phyloP scores from a whole-genome alignment of 1,140 invertebrate genomes.

The Panagrolaimus sp. region DNA sequence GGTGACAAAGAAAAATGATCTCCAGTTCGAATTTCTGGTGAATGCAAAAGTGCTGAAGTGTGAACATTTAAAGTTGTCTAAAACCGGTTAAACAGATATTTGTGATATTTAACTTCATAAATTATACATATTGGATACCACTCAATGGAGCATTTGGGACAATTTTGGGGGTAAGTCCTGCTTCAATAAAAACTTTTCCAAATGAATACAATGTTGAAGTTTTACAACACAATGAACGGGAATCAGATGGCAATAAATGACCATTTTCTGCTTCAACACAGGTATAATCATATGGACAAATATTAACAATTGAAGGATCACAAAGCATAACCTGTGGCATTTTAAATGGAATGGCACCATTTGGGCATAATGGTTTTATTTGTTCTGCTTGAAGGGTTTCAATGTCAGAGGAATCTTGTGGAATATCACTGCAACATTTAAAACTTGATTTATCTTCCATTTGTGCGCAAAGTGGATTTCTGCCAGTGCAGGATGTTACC shows the following conservation, averaged over 20 bases:
- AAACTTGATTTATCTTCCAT: constrained; percentile 19
- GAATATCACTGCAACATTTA: constrained; percentile 39
- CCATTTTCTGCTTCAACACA: constrained; percentile 42
- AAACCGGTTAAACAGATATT: neutral
- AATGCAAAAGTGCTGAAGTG: constrained; percentile 36
- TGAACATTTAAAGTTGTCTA: constrained; percentile 41
- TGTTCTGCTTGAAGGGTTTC: constrained; percentile 21
- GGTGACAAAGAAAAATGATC: constrained; percentile 14
- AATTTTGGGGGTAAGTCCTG: constrained; percentile 31
- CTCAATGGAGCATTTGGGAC: constrained; percentile 36
- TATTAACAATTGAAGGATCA: constrained; percentile 40
- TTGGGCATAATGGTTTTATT: constrained; percentile 40
- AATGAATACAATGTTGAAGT: constrained; percentile 40
- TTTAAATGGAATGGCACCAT: constrained; percentile 37
- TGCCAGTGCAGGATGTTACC: constrained; percentile 35
- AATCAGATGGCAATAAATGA: constrained; percentile 35
- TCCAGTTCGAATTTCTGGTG: constrained; percentile 39
- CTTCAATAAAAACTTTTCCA: constrained; percentile 31
- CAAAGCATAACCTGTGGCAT: constrained; percentile 39
- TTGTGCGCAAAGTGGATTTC: constrained; percentile 38
- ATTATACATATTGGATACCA: constrained; percentile 38
- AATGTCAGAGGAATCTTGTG: constrained; percentile 32
- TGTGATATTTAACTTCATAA: neutral
- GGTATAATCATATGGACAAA: constrained; percentile 42
- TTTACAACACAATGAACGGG: constrained; percentile 37